These are phyloP conservation scores for Malacosoma neustria DNA, from an alignment of 2,888 invertebrate species.

Conservation along the genomic window DNA sequence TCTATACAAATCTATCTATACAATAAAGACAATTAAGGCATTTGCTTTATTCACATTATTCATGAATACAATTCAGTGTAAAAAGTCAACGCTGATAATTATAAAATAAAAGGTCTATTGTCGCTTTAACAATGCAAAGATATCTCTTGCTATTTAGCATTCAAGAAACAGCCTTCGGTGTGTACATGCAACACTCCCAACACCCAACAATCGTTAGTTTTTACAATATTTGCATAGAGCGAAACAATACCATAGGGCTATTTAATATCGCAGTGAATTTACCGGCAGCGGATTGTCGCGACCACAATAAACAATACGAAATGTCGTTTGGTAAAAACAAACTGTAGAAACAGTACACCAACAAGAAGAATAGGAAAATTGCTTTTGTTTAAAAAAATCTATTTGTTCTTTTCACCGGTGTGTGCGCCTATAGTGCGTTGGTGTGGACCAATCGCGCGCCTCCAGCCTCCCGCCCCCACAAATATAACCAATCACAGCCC, in stretches of 20 bases:
- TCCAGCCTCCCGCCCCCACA: conserved; percentile 55
- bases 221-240: conserved; percentile 57
- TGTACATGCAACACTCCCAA: background rate
- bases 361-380: conserved; percentile 75
- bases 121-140: conserved; percentile 26
- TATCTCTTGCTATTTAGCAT: conserved; percentile 55
- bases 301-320: conserved; percentile 71
- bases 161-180: conserved; percentile 21
- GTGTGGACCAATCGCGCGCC: conserved; percentile 53
- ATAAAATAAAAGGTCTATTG: conserved; percentile 32
- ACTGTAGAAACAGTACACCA: conserved; percentile 62
- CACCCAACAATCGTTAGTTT: conserved; percentile 59
- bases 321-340: conserved; percentile 64
- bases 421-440: conserved; percentile 58
- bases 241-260: conserved; percentile 54
- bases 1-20: too few relatives aligned
- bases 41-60: too few relatives aligned
- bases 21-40: too few relatives aligned
- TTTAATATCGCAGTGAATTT: conserved; percentile 66
- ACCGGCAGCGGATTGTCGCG: conserved; percentile 69
- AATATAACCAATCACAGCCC: conserved; percentile 48
- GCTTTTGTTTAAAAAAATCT: conserved; percentile 73
- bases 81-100: too few relatives aligned
- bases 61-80: too few relatives aligned
- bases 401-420: conserved; percentile 69